Percentiles rank a stretch among this genome's conserved stretches.
These are phyloP conservation scores for Varecia variegata DNA, from an alignment of 2,797 vertebrate genomes.

Conservation along the genomic window DNA sequence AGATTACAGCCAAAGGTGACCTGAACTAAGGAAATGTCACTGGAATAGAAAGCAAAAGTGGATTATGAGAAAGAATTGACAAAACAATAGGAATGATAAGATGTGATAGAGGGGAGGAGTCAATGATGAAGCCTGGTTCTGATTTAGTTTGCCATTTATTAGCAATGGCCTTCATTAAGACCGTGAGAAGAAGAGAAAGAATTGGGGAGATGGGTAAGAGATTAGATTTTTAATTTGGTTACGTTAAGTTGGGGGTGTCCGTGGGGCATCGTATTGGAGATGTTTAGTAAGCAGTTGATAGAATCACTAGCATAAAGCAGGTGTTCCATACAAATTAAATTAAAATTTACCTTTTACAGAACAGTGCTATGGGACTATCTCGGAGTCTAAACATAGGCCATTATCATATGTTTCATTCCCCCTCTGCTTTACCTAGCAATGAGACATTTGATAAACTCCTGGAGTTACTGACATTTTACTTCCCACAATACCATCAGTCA, in stretches of 20 bases:
- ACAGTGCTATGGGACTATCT: neutral
- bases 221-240: neutral
- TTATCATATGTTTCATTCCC: neutral
- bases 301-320: neutral
- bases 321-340: neutral
- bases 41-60: neutral
- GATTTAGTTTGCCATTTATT: neutral
- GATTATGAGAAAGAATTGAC: neutral
- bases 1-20: neutral
- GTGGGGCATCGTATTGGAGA: neutral
- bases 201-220: neutral
- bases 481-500: neutral
- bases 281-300: neutral
- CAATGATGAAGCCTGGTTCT: neutral
- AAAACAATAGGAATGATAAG: neutral
- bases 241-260: neutral
- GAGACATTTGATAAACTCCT: neutral
- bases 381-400: neutral
- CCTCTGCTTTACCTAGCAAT: neutral
- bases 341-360: neutral
- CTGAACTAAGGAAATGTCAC: neutral
- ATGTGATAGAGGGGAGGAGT: neutral
- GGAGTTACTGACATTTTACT: neutral
- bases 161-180: neutral
- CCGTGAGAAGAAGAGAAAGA: neutral